Base-by-base conservation (phyloP, 2,888 invertebrate genomes). In the Chalcosyrphus nemorum region DNA sequence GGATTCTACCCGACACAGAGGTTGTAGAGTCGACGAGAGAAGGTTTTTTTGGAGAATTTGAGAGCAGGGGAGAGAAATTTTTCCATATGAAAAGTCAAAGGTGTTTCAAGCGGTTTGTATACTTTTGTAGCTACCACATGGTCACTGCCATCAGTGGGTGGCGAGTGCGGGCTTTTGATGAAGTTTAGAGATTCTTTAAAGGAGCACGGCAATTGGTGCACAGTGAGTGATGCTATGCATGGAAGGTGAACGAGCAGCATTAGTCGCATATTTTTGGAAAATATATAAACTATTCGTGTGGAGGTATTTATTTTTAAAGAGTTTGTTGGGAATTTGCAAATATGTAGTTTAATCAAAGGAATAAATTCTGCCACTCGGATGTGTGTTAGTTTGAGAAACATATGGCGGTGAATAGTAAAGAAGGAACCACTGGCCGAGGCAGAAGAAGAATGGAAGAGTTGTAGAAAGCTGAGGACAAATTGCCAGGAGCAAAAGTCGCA, bases 31-130 rank as follows among this genome's bases (percentile, higher is more conserved):
- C 24, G 24, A 4, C 4, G n/a, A 24, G 27, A 21, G 15, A 15
- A 57, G 50, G 63, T 57, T 24, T 7, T 38, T 41, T n/a, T n/a
- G n/a, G 17, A 32, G 47, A 61, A 54, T 47, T 70, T 61, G 13
- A 24, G 45, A 15, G 29, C 0, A 13, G 21, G 54, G 15, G 21
- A 29, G 56, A 29, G 43, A 66, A 63, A 75, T 76, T 63, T 63
- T 72, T 82, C 76, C 81, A 65, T 76, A 81, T 27, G 77, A 71
- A 5, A 52, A 77, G 81, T 82, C 71, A 82, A 82, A 82, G 59
- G 77, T 82, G 81, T 71, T 81, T 77, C 52, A 13, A 71, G 45
- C 45, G 71, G 70, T 71, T 77, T 77, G 32, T 65, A 29, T 77
- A 66, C 45, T 66, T 71, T 71, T 72, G 19, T 59, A 65, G 70